Evolutionary conservation across 2,888 invertebrate genomes (phyloP).

Genomic region (Stenchaetothrips biformis): DNA sequence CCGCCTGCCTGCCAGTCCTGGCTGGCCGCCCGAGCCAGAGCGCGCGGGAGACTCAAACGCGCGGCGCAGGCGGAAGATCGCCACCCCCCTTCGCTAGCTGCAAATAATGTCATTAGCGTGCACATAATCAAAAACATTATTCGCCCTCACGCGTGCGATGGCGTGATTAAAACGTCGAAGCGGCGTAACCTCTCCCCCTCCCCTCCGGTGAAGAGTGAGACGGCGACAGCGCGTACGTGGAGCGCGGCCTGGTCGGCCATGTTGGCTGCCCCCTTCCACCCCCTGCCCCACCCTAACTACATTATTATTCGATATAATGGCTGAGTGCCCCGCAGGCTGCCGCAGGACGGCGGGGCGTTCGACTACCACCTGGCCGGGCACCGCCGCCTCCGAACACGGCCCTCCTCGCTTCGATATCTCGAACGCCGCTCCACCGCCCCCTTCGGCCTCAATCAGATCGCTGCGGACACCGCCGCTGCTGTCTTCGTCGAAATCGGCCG

Average conservation of each 20-base stretch:
- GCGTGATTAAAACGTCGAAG: slow-evolving; percentile 10
- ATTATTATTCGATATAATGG: slow-evolving; percentile 24
- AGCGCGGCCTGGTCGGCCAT: slow-evolving; percentile 6
- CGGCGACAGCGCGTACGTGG: neutral
- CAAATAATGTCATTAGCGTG: slow-evolving; percentile 10
- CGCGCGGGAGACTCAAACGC: slow-evolving; percentile 14
- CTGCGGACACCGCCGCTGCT: neutral
- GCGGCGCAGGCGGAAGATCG: neutral
- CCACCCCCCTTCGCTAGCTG: neutral
- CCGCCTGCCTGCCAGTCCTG: neutral
- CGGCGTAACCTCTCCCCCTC: neutral
- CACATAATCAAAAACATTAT: neutral
- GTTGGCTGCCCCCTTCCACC: neutral
- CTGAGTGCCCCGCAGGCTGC: neutral
- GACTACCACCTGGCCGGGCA: neutral
- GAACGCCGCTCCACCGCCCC: too few species aligned
- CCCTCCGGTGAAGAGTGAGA: neutral
- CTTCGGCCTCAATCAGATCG: too few species aligned
- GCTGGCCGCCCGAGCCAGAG: too few species aligned
- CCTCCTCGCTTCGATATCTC: too few species aligned
- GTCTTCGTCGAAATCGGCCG: slow-evolving; percentile 11
- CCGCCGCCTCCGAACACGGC: too few species aligned
- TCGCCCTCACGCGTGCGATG: neutral
- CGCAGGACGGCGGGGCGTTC: neutral
- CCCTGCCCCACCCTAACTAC: neutral